Percentiles rank a stretch among this genome's conserved stretches.
Conservation (phyloP, 2,888 invertebrate genomes). For the Sesia bembeciformis region DNA sequence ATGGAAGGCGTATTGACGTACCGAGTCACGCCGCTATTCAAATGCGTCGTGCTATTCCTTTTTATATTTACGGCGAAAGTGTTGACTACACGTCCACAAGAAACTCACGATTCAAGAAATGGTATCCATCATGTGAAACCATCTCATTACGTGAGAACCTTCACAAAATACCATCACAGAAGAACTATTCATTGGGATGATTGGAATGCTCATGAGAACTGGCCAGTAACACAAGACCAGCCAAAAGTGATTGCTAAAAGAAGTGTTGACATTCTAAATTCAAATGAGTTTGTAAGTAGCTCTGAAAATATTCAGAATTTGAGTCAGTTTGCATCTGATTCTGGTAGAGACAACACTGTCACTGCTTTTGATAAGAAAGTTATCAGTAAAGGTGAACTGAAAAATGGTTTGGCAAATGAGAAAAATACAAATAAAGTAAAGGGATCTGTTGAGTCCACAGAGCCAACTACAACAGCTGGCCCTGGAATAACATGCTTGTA, state of each 20-base stretch:
- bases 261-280: constrained; percentile 9
- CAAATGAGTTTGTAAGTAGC: constrained; percentile 18
- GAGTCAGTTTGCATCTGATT: constrained; percentile 29
- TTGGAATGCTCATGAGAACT: constrained; percentile 27
- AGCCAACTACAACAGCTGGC: constrained; percentile 30
- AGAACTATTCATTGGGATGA: constrained; percentile 51
- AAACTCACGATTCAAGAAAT: constrained; percentile 43
- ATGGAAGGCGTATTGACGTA: constrained; percentile 56
- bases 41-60: constrained; percentile 58
- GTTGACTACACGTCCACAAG: constrained; percentile 57
- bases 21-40: constrained; percentile 56
- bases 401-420: constrained; percentile 31
- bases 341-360: constrained; percentile 24
- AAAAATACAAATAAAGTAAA: constrained; percentile 40
- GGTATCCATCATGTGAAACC: constrained; percentile 53
- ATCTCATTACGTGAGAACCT: constrained; percentile 58
- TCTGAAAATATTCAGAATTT: constrained; percentile 20
- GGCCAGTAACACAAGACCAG: constrained; percentile 30
- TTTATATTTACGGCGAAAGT: constrained; percentile 68
- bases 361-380: constrained; percentile 24
- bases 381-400: constrained; percentile 26
- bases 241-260: constrained; percentile 25
- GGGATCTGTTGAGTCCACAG: constrained; percentile 26
- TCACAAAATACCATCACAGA: constrained; percentile 64
- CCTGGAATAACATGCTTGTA: constrained; percentile 52